Percentiles rank a stretch among this genome's conserved stretches.
Evolutionary conservation across 2,797 vertebrate species (phyloP).

Genomic region (Salmo trutta): DNA sequence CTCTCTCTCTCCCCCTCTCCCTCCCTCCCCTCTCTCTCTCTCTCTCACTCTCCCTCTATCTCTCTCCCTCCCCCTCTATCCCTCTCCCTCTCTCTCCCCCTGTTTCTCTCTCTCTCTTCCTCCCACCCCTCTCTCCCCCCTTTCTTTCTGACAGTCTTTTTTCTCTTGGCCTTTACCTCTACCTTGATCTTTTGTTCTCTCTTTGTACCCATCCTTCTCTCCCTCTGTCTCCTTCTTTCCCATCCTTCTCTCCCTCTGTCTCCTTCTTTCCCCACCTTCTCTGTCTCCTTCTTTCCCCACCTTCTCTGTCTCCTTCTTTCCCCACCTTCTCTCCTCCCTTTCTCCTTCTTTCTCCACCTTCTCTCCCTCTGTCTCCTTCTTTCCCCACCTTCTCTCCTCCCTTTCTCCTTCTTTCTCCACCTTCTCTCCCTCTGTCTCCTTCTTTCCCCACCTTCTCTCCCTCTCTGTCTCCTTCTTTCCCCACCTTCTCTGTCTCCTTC

Average conservation of each 20-base stretch:
- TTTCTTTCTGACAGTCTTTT: conserved; percentile 24
- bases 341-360: too few relatives aligned
- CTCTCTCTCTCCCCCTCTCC: too few relatives aligned
- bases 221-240: conserved; percentile 7
- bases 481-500: conserved; percentile 41
- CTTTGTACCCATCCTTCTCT: conserved; percentile 3
- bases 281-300: conserved; percentile 35
- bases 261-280: too few relatives aligned
- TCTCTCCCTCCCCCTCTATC: too few relatives aligned
- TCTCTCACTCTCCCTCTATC: too few relatives aligned
- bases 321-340: too few relatives aligned
- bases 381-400: too few relatives aligned
- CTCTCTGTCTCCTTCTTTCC: conserved; percentile 13
- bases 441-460: too few relatives aligned
- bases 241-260: neutral
- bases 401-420: neutral
- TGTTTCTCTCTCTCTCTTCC: too few relatives aligned
- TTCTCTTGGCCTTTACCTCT: conserved; percentile 48
- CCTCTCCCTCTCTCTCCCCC: too few relatives aligned
- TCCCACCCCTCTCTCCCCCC: too few relatives aligned
- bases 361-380: conserved; percentile 19
- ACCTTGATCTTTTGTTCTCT: conserved; percentile 67
- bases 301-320: neutral
- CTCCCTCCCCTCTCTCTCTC: too few relatives aligned
- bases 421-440: neutral